Evolutionary conservation across 2,113 vertebrate species (phyloP), one percentile per base, ranked within the genome.

Genomic region (Hippocampus guttulatus): DNA sequence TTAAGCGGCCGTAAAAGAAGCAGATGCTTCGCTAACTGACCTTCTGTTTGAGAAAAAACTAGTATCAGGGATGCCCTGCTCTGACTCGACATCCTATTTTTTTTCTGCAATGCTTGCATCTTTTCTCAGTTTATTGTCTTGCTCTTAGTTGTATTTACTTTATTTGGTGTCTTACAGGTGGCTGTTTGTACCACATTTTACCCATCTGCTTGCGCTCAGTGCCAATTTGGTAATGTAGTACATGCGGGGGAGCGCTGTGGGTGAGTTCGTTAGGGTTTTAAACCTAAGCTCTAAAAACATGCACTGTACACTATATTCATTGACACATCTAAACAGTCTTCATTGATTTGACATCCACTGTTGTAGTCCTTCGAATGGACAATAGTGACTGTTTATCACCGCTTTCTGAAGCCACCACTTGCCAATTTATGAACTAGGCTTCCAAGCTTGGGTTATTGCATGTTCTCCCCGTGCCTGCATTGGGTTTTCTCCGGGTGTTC

Each of bases 1-100:
- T 94, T 95, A 95, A 96, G 94, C 94, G 92, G 90, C 94, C 94
- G 94, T 95, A 95, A 95, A 95, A 89, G 92, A 10, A 98, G 95
- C 96, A 97, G 96, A 94, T 98, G 97, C 93, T 95, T 94, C 91
- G 77, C 91, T 91, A 93, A 96, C 93, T 95, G 94, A 95, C 95
- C 94, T 96, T 96, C 94, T 96, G 95, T 93, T 95, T 90, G 92
- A 91, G 91, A 93, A 92, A 38, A 92, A 90, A 94, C 93, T 94
- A 93, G 90, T 76, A 93, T 94, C 93, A 92, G 83, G 6, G 58
- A 33, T 33, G 16, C 27, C 58, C 27, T 33, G 3, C 58, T 33
- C 15, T 7, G 14, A 61, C 7, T 38, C 15, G 0, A 2, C 27
- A 20, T 73, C 62, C 58, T 54, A 66, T 57, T 84, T 68, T 82